Evolutionary conservation across 2,888 invertebrate species (phyloP).

Genomic region (Bimastos eiseni): DNA sequence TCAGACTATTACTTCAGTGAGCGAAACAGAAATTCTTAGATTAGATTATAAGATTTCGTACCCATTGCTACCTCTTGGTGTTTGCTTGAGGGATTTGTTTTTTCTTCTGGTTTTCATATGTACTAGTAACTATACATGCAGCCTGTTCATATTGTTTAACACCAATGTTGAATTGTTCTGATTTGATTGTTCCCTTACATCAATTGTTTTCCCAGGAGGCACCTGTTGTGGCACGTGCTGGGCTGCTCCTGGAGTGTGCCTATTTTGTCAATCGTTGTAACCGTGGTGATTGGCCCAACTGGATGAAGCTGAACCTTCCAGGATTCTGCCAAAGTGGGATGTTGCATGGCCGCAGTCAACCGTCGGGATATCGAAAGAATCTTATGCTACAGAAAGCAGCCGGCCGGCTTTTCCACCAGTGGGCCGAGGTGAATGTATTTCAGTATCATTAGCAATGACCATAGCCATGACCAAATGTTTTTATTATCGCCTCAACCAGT

Average conservation of each 20-base stretch:
- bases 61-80: no score
- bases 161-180: background rate
- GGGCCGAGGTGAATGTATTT: conserved; percentile 74
- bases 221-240: conserved; percentile 88
- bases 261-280: conserved; percentile 96
- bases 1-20: no score
- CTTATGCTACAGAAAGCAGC: conserved; percentile 81
- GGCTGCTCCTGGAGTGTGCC: conserved; percentile 89
- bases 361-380: conserved; percentile 68
- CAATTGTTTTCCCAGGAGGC: conserved; percentile 74
- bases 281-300: conserved; percentile 95
- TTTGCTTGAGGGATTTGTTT: no score
- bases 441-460: no score
- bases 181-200: background rate
- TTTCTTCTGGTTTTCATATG: no score
- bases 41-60: no score
- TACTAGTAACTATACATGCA: background rate
- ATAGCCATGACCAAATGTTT: no score
- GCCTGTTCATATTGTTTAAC: background rate
- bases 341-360: conserved; percentile 62
- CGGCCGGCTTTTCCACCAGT: conserved; percentile 94
- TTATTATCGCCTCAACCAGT: no score
- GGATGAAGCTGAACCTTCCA: conserved; percentile 87
- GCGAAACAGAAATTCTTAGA: no score
- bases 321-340: conserved; percentile 65